Evolutionary conservation across 2,113 vertebrate genomes (phyloP).

Genomic region (Calcarius ornatus): DNA sequence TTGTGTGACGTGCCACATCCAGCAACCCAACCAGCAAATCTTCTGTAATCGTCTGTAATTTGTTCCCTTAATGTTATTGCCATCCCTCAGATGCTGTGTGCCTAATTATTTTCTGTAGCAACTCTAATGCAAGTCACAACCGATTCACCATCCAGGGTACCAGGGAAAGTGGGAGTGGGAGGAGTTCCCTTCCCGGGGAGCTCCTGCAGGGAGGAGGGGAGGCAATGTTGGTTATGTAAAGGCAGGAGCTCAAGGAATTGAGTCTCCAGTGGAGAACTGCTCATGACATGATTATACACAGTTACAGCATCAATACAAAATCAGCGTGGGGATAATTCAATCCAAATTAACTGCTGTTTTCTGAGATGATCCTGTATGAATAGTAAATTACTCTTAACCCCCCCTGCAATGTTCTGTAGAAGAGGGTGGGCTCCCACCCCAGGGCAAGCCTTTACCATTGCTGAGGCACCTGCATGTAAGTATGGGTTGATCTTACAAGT

Average conservation of each 20-base stretch:
- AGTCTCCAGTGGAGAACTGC: background rate
- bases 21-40: background rate
- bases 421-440: background rate
- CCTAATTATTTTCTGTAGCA: background rate
- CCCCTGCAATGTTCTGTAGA: background rate
- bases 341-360: background rate
- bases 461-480: background rate
- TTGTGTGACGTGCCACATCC: background rate
- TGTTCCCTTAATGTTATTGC: background rate
- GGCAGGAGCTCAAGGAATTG: background rate
- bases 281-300: fast-evolving
- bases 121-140: background rate
- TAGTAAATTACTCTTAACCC: background rate
- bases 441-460: background rate
- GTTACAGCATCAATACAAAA: background rate
- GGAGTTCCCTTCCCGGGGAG: background rate
- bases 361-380: background rate
- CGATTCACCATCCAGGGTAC: background rate
- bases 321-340: background rate
- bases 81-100: background rate
- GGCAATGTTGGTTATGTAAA: background rate
- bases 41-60: background rate
- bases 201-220: background rate
- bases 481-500: background rate
- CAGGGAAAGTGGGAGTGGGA: background rate